Evolutionary conservation across 1,140 invertebrate genomes (phyloP).

Genomic region (Stegodyphus dumicola): DNA sequence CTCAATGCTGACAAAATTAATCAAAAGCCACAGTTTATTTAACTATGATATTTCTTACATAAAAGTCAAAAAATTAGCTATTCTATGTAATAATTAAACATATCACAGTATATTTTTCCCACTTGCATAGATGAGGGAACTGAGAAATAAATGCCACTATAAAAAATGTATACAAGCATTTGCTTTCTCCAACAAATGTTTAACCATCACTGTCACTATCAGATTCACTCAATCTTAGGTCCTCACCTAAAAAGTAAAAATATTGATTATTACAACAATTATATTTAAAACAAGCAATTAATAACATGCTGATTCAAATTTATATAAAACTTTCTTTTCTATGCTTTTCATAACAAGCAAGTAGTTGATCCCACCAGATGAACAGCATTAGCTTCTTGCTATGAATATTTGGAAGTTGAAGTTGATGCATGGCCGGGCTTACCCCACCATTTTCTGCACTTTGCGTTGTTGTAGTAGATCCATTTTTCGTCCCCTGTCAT

Average conservation of each 20-base stretch:
- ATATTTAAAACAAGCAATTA: no score
- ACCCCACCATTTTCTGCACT: no score
- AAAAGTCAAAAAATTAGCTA: slow-evolving; percentile 21
- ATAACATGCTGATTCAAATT: no score
- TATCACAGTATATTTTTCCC: slow-evolving; percentile 44
- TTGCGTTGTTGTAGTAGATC: no score
- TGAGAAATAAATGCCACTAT: slow-evolving; percentile 40
- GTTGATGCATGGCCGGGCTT: no score
- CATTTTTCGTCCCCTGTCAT: no score
- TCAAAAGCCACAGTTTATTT: slow-evolving; percentile 29
- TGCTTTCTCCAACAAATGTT: background rate
- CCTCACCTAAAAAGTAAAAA: slow-evolving; percentile 72
- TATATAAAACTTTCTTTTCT: no score
- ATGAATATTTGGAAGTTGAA: no score
- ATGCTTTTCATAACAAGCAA: no score
- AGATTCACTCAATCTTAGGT: slow-evolving; percentile 82
- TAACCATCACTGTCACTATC: slow-evolving; percentile 73
- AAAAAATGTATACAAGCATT: slow-evolving; percentile 10
- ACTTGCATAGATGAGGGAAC: background rate
- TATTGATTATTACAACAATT: no score
- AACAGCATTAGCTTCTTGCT: no score
- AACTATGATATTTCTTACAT: slow-evolving; percentile 13
- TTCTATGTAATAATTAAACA: slow-evolving; percentile 42
- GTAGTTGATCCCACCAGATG: no score
- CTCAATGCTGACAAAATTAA: background rate